These are phyloP conservation scores for Darevskia mixta DNA, from an alignment of 2,797 vertebrate species.

Conservation along the genomic window DNA sequence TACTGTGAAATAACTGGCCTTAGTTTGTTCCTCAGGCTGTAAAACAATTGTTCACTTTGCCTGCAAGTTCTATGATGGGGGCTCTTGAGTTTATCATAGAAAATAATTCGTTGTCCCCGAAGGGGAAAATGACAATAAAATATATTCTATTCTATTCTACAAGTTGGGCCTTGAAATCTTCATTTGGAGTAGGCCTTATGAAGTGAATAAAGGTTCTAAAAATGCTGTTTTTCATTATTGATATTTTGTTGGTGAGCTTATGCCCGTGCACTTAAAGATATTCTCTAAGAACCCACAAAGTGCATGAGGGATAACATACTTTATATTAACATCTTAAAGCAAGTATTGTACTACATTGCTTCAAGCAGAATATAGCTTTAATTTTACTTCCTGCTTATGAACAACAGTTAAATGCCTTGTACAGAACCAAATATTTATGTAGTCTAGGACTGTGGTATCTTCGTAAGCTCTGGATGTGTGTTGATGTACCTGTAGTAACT, in stretches of 20 bases:
- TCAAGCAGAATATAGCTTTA: background rate
- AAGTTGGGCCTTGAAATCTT: background rate
- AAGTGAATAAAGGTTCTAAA: background rate
- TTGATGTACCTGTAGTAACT: background rate
- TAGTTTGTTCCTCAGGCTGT: background rate
- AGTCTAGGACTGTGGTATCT: background rate
- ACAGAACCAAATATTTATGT: background rate
- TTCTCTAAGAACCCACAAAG: background rate
- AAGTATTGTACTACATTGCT: background rate
- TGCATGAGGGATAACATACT: background rate
- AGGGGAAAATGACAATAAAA: no score
- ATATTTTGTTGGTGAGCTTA: background rate
- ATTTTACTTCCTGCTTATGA: background rate
- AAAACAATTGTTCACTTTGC: background rate
- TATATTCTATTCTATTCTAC: no score
- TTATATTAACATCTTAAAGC: background rate
- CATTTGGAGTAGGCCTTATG: background rate
- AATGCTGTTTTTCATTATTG: no score
- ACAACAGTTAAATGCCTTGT: background rate
- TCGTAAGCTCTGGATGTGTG: background rate
- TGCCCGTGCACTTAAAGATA: background rate
- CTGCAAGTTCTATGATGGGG: background rate
- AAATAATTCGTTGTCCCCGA: background rate
- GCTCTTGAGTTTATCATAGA: background rate
- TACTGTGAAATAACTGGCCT: background rate